Percentiles rank a stretch among this genome's conserved stretches.
Evolutionary conservation across 2,113 vertebrate species (phyloP).

Genomic region (Tachycineta bicolor): DNA sequence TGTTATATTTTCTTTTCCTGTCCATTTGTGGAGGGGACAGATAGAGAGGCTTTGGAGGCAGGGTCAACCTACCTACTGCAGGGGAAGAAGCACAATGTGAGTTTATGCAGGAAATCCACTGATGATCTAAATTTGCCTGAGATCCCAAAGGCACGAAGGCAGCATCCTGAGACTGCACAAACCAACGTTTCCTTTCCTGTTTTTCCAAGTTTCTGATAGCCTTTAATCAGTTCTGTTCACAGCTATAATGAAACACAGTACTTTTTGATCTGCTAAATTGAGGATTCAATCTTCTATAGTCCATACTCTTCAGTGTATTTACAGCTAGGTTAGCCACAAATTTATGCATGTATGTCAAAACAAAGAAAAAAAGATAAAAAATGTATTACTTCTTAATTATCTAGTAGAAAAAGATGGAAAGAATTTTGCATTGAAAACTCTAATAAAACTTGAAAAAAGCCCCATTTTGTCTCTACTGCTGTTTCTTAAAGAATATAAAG

Average conservation of each 20-base stretch:
- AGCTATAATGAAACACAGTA: not conserved
- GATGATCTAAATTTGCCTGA: not conserved
- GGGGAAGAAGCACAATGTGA: not conserved
- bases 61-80: not conserved
- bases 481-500: not conserved
- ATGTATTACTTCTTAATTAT: not conserved
- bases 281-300: not conserved
- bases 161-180: not conserved
- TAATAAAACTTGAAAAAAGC: not conserved
- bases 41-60: not conserved
- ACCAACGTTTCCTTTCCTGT: not conserved
- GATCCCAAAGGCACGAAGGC: not conserved
- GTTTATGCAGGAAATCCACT: not conserved
- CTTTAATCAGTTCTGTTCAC: not conserved
- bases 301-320: not conserved
- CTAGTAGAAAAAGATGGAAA: not conserved
- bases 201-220: not conserved
- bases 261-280: not conserved
- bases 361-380: not conserved
- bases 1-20: not conserved
- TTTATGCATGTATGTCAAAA: not conserved
- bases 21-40: not conserved
- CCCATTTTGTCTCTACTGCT: not conserved
- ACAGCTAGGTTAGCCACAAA: not conserved
- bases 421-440: not conserved